Conservation (phyloP, 2,888 invertebrate genomes). For the Tenthredo livida region DNA sequence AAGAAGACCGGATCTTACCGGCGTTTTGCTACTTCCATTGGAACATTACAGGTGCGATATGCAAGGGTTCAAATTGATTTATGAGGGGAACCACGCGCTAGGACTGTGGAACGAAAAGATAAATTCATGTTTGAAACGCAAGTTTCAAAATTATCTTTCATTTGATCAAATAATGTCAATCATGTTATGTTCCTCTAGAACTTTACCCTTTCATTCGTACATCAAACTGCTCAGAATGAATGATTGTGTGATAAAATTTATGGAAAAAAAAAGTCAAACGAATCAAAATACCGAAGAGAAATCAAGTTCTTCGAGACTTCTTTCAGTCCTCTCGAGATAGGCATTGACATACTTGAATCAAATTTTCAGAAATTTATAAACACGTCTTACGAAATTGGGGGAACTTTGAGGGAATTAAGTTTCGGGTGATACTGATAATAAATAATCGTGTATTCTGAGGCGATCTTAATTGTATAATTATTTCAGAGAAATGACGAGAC, state of each 20-base stretch:
- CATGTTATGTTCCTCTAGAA: no score
- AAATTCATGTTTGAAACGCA: no score
- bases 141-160: not conserved
- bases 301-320: not conserved
- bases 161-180: not conserved
- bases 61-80: not conserved
- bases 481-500: slow-evolving; percentile 75
- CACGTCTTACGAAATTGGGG: no score
- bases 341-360: no score
- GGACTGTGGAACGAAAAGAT: not conserved
- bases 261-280: not conserved
- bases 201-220: not conserved
- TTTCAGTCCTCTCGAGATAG: not conserved
- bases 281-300: not conserved
- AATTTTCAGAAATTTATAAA: no score
- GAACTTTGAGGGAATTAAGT: no score
- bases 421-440: not conserved
- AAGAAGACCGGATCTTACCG: slow-evolving; percentile 90
- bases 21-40: slow-evolving; percentile 90
- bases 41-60: slow-evolving; percentile 85
- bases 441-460: not conserved
- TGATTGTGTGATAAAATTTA: not conserved
- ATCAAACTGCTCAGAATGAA: not conserved
- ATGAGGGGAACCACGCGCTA: not conserved
- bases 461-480: not conserved